Base-by-base conservation (phyloP, 2,113 vertebrate genomes). In the Drymodes brunneopygia region DNA sequence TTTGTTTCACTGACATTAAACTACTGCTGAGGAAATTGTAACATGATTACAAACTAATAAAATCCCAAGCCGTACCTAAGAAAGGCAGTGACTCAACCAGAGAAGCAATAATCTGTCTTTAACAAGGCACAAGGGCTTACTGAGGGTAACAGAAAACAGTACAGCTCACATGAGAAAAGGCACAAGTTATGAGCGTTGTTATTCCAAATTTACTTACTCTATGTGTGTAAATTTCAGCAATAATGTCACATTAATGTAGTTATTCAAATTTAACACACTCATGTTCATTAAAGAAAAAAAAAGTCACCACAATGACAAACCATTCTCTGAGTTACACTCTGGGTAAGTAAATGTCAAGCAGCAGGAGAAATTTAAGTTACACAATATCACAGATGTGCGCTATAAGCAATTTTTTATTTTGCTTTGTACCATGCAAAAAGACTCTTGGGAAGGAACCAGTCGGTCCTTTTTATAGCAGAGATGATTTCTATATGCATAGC, bases 231-330 rank as follows among this genome's bases (percentile, higher is more conserved):
- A 92, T 93, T 79, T 93, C 53, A 71, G 80, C 57, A 95, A 74
- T 84, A 91, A 94, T 58, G 28, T 92, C 72, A 65, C 17, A 40
- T 86, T 90, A 86, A 83, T 35, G 93, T 72, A 73, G 23, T 78
- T 96, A 81, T 86, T 82, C 81, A 36, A 54, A 91, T 92, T 94
- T 95, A 95, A 92, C 17, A 82, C 12, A 69, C 33, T 95, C 19
- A 29, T 35, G 44, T 81, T 92, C 94, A 83, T 42, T 87, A 51
- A 82, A 90, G 24, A 6, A 94, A 80, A 87, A 61, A 23, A 75
- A 48, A 71, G 53, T 51, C 73, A 58, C 45, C 35, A 51, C 36
- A 58, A 38, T 72, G 86, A 94, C 71, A 94, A 92, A 75, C 48
- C 13, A 12, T 69, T 88, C 56, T 67, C 82, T 17, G 29, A 88